These are phyloP conservation scores for Heliconius hermathena DNA, from an alignment of 1,140 invertebrate species.

Conservation along the genomic window DNA sequence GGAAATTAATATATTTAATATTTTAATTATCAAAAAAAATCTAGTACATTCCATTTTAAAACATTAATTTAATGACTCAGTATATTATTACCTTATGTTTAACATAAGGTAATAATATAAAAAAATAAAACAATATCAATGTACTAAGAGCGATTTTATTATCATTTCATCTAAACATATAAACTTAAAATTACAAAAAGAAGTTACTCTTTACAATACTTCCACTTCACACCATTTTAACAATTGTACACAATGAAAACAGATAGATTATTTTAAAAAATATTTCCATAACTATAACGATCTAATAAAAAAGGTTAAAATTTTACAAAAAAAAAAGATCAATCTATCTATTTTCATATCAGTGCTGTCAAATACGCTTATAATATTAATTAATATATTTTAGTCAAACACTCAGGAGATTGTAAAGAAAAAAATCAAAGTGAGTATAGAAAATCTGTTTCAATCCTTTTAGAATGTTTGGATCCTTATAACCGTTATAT, in stretches of 20 bases:
- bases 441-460: constrained; percentile 9
- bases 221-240: neutral
- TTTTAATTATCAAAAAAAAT: no score
- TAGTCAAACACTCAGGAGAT: neutral
- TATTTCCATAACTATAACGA: neutral
- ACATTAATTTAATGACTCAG: no score
- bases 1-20: no score
- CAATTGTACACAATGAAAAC: constrained; percentile 9
- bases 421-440: neutral
- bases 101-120: neutral
- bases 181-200: constrained; percentile 26
- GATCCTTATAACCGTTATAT: neutral
- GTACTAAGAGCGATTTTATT: constrained; percentile 33
- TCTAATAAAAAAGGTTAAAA: neutral
- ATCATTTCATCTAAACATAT: constrained; percentile 23
- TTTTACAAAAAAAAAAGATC: neutral
- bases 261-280: neutral
- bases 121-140: constrained; percentile 24
- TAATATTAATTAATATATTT: constrained; percentile 4
- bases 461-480: neutral
- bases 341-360: constrained; percentile 8
- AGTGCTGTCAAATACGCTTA: constrained; percentile 4
- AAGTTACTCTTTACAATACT: constrained; percentile 21
- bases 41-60: no score
- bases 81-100: no score